Evolutionary conservation across 2,888 invertebrate genomes (phyloP), one percentile per base, ranked within the genome.

Genomic region (Eilema depressum): DNA sequence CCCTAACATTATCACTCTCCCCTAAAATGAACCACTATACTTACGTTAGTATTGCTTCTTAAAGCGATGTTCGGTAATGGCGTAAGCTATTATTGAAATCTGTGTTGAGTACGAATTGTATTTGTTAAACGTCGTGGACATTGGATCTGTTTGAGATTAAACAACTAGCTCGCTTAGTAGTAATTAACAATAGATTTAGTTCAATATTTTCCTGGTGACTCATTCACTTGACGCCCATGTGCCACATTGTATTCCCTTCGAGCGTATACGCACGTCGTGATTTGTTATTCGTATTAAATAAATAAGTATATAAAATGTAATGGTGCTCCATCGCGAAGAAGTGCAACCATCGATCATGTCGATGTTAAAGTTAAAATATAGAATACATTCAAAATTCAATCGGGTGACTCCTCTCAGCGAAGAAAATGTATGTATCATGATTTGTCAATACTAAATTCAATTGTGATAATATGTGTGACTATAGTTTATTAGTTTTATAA

Each of bases 191-290:
- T 87, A 85, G 85, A 87, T 91, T 91, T 90, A 83, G 85, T 87
- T 77, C 84, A 88, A 89, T 88, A 88, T 94, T 94, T 94, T 93
- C 94, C 94, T 94, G 78, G 85, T 93, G 92, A 93, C 83, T 93
- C 93, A 93, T 83, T 81, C 70, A 77, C 71, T 69, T 74, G 68
- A 77, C 71, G 80, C 57, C 68, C 74, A 71, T 77, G 71, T 71
- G 74, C 68, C 79, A 74, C 84, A 86, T 85, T 85, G 75, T 76
- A 79, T 77, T 75, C 75, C 71, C 65, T 37, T 64, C 75, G 41
- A 47, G 73, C 70, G 74, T 63, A 77, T 74, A 68, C 63, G 62
- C 66, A 76, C 62, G 80, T 75, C 75, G 66, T 67, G 66, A 47
- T 71, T 59, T 75, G 76, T 59, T 68, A 69, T 76, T 78, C 63